These are phyloP conservation scores for Tipula lateralis DNA, from an alignment of 2,888 invertebrate genomes.

Conservation along the genomic window DNA sequence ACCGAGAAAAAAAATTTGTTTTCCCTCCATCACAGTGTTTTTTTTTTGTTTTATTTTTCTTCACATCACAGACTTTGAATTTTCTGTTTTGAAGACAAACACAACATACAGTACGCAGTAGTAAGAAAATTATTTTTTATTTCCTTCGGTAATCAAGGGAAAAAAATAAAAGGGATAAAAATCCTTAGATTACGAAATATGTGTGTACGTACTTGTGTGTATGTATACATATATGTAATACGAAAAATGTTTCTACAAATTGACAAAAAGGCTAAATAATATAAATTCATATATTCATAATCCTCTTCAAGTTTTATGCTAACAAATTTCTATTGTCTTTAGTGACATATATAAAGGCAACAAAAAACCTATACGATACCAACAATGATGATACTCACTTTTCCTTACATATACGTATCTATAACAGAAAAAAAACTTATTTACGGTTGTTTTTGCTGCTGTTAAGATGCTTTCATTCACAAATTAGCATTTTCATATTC, in stretches of 20 bases:
- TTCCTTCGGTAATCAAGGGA: background rate
- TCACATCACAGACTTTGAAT: background rate
- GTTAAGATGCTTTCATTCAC: background rate
- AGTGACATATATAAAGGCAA: background rate
- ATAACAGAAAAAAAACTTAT: background rate
- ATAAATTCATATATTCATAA: conserved; percentile 24
- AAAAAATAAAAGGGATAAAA: conserved; percentile 6
- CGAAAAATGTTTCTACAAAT: background rate
- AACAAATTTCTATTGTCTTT: conserved; percentile 19
- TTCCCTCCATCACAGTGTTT: background rate
- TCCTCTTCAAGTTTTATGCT: background rate
- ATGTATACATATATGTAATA: background rate
- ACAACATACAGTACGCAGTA: background rate
- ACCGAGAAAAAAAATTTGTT: background rate
- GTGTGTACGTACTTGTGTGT: background rate
- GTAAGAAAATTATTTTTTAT: background rate
- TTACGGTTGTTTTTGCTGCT: background rate
- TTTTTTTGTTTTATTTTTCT: background rate
- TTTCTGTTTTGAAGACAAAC: background rate
- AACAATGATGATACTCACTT: background rate
- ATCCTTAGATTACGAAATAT: background rate
- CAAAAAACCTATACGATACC: background rate
- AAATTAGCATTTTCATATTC: background rate
- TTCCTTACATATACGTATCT: too few species aligned
- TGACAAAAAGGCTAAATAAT: conserved; percentile 19